A percentile compares a stretch with the other conserved stretches of the same genome.
Conservation (phyloP, 2,797 vertebrate genomes). For the Myotis findleyi region DNA sequence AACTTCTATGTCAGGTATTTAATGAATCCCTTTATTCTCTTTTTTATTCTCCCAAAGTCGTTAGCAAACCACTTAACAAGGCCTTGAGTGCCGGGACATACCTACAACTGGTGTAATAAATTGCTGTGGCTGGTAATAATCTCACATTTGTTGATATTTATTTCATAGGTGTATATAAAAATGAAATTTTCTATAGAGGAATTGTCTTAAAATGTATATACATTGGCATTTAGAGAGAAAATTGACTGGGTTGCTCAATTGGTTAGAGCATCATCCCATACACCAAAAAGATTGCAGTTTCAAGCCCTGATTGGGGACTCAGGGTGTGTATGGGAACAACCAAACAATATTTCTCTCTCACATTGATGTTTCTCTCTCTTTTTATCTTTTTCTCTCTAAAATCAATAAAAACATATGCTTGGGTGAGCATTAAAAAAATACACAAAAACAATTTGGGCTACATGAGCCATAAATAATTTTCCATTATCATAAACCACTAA, state of each 20-base stretch:
- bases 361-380: background rate
- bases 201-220: background rate
- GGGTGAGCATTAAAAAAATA: background rate
- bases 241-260: background rate
- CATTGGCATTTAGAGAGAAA: too few species aligned
- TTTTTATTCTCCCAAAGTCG: background rate
- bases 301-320: background rate
- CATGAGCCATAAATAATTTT: background rate
- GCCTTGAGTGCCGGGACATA: background rate
- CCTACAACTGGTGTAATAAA: background rate
- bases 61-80: background rate
- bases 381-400: too few species aligned
- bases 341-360: background rate
- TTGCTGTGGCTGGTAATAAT: background rate
- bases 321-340: background rate
- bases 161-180: background rate
- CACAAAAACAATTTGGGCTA: background rate
- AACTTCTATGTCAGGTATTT: background rate
- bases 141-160: background rate
- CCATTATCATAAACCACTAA: background rate
- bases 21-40: conserved; percentile 27
- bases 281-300: background rate
- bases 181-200: background rate
- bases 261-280: background rate
- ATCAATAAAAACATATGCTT: background rate